These are phyloP conservation scores for Erithacus rubecula DNA, from an alignment of 2,797 vertebrate species.

Conservation along the genomic window DNA sequence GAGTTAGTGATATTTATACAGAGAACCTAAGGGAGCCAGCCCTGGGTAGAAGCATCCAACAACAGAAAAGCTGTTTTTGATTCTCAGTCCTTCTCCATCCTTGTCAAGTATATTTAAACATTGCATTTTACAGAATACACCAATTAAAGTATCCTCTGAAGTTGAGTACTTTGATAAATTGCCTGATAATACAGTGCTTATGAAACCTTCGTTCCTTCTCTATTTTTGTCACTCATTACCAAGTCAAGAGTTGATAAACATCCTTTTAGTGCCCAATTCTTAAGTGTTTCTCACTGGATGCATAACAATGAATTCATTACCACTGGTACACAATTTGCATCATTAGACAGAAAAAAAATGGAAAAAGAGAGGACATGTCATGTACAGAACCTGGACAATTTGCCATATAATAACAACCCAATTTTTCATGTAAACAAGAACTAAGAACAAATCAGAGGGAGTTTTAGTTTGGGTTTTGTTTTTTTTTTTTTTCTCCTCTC, in stretches of 20 bases:
- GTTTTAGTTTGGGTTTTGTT: neutral
- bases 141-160: conserved; percentile 74
- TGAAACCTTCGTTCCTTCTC: conserved; percentile 68
- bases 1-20: conserved; percentile 76
- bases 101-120: conserved; percentile 70
- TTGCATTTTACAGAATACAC: conserved; percentile 73
- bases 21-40: conserved; percentile 70
- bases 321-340: conserved; percentile 84
- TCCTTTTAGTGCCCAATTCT: conserved; percentile 86
- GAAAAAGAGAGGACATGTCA: conserved; percentile 77
- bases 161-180: conserved; percentile 72
- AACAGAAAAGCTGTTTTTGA: conserved; percentile 69
- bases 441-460: conserved; percentile 51
- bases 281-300: conserved; percentile 82
- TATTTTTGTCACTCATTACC: conserved; percentile 81
- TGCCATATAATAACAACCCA: conserved; percentile 71
- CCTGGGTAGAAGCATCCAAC: conserved; percentile 65
- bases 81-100: conserved; percentile 68
- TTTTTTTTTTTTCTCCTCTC: conserved; percentile 20
- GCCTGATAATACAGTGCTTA: conserved; percentile 72
- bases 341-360: conserved; percentile 76
- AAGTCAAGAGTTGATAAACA: conserved; percentile 82
- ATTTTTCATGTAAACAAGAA: conserved; percentile 74
- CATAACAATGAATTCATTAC: conserved; percentile 83
- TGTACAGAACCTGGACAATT: conserved; percentile 77